phyloP scores from a whole-genome alignment of 2,113 vertebrate species.

The Terrapene triunguis region DNA sequence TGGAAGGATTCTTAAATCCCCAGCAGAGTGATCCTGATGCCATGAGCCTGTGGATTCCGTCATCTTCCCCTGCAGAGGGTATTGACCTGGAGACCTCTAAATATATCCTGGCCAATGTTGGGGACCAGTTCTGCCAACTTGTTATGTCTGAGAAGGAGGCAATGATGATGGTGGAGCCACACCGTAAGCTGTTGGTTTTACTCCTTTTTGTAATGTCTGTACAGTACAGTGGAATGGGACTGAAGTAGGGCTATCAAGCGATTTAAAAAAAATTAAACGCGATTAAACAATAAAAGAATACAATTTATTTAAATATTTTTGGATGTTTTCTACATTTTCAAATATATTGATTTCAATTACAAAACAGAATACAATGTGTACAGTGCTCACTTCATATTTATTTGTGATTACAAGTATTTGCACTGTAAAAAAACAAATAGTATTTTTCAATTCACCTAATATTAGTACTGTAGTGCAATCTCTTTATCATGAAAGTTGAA shows the following conservation, averaged over 20 bases:
- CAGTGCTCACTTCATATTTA: too few species aligned
- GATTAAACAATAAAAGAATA: too few species aligned
- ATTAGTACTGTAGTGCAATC: too few species aligned
- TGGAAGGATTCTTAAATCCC: slow-evolving; percentile 96
- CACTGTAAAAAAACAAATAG: too few species aligned
- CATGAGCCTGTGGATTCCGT: slow-evolving; percentile 97
- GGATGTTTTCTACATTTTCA: too few species aligned
- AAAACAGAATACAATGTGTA: too few species aligned
- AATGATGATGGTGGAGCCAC: slow-evolving; percentile 99
- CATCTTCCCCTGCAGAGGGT: slow-evolving; percentile 88
- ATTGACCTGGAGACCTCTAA: slow-evolving; percentile 98
- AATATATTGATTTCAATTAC: too few species aligned
- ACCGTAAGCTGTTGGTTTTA: slow-evolving; percentile 87
- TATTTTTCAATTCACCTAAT: too few species aligned
- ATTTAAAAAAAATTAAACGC: too few species aligned
- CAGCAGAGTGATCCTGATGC: slow-evolving; percentile 97
- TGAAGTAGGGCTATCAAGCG: background rate
- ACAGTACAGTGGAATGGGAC: background rate
- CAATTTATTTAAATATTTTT: too few species aligned
- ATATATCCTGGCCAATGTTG: slow-evolving; percentile 98
- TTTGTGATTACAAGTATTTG: too few species aligned
- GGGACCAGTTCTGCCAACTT: slow-evolving; percentile 98
- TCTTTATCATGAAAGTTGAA: too few species aligned
- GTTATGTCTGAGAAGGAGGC: slow-evolving; percentile 99
- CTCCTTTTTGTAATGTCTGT: slow-evolving; percentile 4